phyloP scores from a whole-genome alignment of 2,797 vertebrate genomes.

The Cichlasoma orientale region DNA sequence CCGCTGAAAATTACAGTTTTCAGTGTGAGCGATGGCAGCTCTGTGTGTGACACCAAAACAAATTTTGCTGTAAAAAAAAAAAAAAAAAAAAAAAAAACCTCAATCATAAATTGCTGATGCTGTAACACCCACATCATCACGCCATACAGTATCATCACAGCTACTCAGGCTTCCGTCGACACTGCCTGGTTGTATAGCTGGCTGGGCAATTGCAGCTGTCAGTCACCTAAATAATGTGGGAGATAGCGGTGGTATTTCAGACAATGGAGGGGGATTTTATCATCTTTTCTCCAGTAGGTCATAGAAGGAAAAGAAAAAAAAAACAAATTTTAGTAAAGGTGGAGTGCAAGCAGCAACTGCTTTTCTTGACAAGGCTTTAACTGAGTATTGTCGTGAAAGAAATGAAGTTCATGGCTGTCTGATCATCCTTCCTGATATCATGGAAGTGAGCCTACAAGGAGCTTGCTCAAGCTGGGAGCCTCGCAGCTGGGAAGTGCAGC shows the following conservation, averaged over 20 bases:
- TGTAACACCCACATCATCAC: conserved; percentile 67
- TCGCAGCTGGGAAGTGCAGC: conserved; percentile 22
- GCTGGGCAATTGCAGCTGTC: conserved; percentile 72
- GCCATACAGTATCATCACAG: conserved; percentile 70
- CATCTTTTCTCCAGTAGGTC: conserved; percentile 67
- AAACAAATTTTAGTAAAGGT: conserved; percentile 75
- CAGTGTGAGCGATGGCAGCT: conserved; percentile 20
- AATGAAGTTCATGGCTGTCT: conserved; percentile 40
- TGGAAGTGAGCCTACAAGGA: conserved; percentile 25
- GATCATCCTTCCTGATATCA: conserved; percentile 39
- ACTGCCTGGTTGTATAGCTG: conserved; percentile 33
- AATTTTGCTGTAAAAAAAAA: conserved; percentile 28
- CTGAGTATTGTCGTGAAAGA: conserved; percentile 43
- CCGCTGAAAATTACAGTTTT: conserved; percentile 43
- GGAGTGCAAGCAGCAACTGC: conserved; percentile 50
- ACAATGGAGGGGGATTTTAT: conserved; percentile 67
- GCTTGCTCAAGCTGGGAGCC: conserved; percentile 8
- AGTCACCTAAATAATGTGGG: conserved; percentile 75
- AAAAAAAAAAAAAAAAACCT: conserved; percentile 1
- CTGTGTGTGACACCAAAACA: conserved; percentile 22
- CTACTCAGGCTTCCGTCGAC: conserved; percentile 68
- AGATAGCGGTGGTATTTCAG: conserved; percentile 74
- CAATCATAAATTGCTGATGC: conserved; percentile 74
- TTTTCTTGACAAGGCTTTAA: conserved; percentile 62
- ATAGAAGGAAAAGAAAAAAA: conserved; percentile 56